Evolutionary conservation across 2,797 vertebrate species (phyloP), one percentile per base, ranked within the genome.

Genomic region (Brachyrhaphis roseni): DNA sequence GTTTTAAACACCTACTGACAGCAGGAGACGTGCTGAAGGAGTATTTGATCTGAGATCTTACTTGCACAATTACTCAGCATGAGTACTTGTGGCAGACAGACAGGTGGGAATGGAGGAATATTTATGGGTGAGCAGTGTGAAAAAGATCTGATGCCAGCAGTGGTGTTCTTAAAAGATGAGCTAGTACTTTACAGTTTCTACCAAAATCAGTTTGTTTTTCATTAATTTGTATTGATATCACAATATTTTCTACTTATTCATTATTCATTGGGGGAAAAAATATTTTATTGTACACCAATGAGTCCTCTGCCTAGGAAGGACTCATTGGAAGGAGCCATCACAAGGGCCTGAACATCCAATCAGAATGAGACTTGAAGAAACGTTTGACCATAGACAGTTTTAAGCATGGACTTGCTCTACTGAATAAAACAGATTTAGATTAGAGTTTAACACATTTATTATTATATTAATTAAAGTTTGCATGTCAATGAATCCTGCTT

Each of bases 1-100:
- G 49, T 77, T 51, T 39, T 81, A 84, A 80, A 83, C 80, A 62
- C 82, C 83, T 72, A 76, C 82, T 78, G 82, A 78, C 82, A 84
- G 82, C 84, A 80, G 83, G 76, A 53, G 23, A 77, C 78, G 82
- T 77, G 84, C 78, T 70, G 8, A 43, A n/a, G 5, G 12, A 70
- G 11, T 45, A 13, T 70, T 70, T 70, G 66, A 70, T 70, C n/a
- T 23, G 64, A 68, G 64, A 68, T 68, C 23, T 70, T 70, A 70
- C 41, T n/a, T 43, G 39, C 41, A 13, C 20, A 43, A 41, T 68
- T 70, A 45, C 26, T n/a, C 41, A 45, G 23, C 39, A 70, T 70
- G 66, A 70, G 26, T n/a, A 70, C 4, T 1, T 47, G 76, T 64
- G 81, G 78, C 89, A 77, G 86, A 76, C 57, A 26, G 76, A 34